These are phyloP conservation scores for Lucilia cuprina DNA, from an alignment of 1,140 invertebrate species.

Conservation along the genomic window DNA sequence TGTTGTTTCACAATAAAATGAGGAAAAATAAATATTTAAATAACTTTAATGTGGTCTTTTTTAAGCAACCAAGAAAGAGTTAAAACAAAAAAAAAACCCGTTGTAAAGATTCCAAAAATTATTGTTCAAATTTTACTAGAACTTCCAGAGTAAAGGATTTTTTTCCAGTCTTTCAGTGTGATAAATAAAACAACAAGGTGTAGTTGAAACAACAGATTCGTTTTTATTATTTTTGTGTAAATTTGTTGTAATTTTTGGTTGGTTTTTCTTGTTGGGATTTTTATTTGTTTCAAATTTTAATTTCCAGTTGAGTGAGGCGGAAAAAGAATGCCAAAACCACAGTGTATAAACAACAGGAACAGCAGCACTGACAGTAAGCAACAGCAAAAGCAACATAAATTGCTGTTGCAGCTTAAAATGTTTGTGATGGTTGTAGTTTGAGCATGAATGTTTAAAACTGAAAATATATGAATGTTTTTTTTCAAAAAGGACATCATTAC, in stretches of 20 bases:
- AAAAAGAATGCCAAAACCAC: not conserved
- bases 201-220: not conserved
- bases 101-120: no score
- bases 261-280: not conserved
- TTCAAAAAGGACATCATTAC: not conserved
- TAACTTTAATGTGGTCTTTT: conserved; percentile 2
- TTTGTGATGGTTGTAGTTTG: no score
- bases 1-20: not conserved
- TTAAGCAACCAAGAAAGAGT: no score
- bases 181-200: not conserved
- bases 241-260: not conserved
- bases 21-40: not conserved
- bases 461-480: no score
- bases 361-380: not conserved
- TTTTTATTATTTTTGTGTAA: not conserved
- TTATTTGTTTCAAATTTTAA: not conserved
- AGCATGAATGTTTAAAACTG: no score
- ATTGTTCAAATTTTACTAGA: no score
- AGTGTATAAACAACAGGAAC: not conserved
- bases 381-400: not conserved
- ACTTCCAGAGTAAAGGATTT: no score
- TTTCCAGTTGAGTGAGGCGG: not conserved
- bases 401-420: not conserved
- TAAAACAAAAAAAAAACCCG: no score
- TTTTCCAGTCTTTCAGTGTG: no score